Conservation (phyloP, 1,140 invertebrate species). For the Monomorium pharaonis region DNA sequence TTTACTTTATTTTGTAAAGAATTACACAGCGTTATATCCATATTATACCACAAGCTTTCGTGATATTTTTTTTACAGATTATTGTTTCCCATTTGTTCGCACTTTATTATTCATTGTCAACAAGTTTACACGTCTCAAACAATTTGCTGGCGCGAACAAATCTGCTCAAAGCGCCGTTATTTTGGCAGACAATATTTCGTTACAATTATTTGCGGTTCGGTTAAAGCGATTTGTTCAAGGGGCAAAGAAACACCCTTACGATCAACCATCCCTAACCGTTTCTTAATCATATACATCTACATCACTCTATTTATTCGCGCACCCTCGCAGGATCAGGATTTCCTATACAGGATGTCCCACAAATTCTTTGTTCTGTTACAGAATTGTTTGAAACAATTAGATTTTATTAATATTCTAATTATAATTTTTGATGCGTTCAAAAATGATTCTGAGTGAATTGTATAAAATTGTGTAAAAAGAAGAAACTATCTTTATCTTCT, state of each 20-base stretch:
- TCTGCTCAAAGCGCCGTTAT: neutral
- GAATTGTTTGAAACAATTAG: neutral
- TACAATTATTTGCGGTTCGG: constrained; percentile 20
- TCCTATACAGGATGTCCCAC: neutral
- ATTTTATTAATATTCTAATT: neutral
- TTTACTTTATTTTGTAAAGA: neutral
- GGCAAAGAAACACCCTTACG: neutral
- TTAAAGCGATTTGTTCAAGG: neutral
- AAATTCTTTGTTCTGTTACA: neutral
- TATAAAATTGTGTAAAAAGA: neutral
- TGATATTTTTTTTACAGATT: neutral
- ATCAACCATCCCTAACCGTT: neutral
- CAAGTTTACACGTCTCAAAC: neutral
- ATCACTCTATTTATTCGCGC: neutral
- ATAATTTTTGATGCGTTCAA: neutral
- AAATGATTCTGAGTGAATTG: neutral
- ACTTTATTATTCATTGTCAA: neutral
- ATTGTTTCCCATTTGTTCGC: neutral
- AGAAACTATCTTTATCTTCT: neutral
- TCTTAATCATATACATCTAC: neutral
- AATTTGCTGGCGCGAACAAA: neutral
- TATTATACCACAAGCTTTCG: neutral
- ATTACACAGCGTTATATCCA: neutral
- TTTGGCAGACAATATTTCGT: constrained; percentile 4
- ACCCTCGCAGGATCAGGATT: neutral